A percentile compares a stretch with the other conserved stretches of the same genome.
phyloP scores from a whole-genome alignment of 2,797 vertebrate genomes.

The Halcyon chelicuti region DNA sequence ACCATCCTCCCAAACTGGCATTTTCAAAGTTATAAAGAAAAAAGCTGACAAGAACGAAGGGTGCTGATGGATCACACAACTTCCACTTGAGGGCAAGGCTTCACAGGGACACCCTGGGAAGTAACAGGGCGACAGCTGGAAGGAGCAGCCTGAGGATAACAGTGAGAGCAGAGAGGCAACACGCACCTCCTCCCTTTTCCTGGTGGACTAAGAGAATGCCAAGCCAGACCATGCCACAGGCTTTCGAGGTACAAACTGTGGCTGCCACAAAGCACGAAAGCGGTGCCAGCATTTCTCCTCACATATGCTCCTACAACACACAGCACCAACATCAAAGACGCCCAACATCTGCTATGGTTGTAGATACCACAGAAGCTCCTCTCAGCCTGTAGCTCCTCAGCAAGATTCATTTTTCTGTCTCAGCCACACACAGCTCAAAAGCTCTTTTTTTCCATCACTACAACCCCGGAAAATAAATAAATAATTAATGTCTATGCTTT shows the following conservation, averaged over 20 bases:
- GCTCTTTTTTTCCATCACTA: background rate
- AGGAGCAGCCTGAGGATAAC: background rate
- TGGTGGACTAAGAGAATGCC: background rate
- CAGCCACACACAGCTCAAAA: background rate
- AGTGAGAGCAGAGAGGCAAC: background rate
- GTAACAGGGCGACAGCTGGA: background rate
- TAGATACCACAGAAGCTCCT: background rate
- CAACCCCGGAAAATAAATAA: background rate
- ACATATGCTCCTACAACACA: background rate
- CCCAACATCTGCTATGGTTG: background rate
- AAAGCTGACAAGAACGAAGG: background rate
- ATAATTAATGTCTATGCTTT: background rate
- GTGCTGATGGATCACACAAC: background rate
- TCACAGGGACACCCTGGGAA: background rate
- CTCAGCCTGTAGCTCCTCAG: background rate
- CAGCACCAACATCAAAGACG: background rate
- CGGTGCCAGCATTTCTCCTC: background rate
- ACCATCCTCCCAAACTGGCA: background rate
- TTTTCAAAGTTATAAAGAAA: background rate
- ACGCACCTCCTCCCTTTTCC: background rate
- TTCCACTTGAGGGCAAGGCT: background rate
- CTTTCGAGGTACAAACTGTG: accelerated
- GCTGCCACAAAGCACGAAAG: background rate
- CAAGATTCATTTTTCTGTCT: background rate
- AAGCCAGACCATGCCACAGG: background rate